Evolutionary conservation across 2,888 invertebrate genomes (phyloP).

Genomic region (Apamea epomidion): DNA sequence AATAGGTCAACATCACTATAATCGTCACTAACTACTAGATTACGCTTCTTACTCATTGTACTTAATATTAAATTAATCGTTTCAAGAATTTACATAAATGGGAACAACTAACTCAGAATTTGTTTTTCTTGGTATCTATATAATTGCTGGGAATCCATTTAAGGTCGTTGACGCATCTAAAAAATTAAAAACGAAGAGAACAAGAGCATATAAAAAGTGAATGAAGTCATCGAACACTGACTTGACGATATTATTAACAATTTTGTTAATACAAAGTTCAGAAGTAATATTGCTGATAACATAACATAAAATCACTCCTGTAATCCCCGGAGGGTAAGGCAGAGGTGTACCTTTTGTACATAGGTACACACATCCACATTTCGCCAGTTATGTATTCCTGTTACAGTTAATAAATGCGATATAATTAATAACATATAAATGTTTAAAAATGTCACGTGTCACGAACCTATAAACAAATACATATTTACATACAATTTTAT

Average conservation of each 20-base stretch:
- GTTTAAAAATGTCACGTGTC: not conserved
- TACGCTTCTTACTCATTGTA: not conserved
- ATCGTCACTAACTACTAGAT: not conserved
- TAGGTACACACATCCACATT: not conserved
- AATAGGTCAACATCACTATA: not conserved
- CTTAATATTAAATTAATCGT: conserved; percentile 19
- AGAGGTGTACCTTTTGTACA: not conserved
- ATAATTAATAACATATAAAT: not conserved
- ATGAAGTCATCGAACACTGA: conserved; percentile 53
- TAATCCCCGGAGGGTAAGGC: not conserved
- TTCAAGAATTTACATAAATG: conserved; percentile 4
- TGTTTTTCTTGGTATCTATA: conserved; percentile 31
- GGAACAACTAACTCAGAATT: conserved; percentile 12
- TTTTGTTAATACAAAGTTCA: conserved; percentile 15
- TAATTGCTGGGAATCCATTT: conserved; percentile 47
- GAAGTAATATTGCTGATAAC: not conserved
- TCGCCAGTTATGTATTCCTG: not conserved
- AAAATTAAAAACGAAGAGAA: conserved; percentile 39
- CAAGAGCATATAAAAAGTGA: conserved; percentile 55
- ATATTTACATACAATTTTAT: conserved; percentile 3
- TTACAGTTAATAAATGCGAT: conserved; percentile 3
- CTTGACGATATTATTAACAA: conserved; percentile 21
- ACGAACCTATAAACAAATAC: not conserved
- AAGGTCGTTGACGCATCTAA: conserved; percentile 24
- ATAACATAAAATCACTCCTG: not conserved